Percentiles rank a stretch among this genome's conserved stretches.
phyloP scores from a whole-genome alignment of 2,888 invertebrate species.

The Congeria kusceri region DNA sequence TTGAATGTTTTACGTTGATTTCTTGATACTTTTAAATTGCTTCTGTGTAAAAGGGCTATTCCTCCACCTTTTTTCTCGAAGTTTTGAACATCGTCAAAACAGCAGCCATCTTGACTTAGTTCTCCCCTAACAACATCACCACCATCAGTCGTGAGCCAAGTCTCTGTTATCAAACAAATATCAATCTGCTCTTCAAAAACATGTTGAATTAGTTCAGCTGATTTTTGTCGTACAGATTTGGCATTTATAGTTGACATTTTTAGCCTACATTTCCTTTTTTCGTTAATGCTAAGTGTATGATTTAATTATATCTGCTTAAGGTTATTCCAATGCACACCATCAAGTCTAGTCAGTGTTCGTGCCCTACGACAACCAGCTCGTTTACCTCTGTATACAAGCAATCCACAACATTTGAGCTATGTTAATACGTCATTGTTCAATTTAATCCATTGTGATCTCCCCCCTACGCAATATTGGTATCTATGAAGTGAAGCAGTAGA shows the following conservation, averaged over 20 bases:
- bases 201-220: conserved; percentile 40
- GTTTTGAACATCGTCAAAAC: conserved; percentile 34
- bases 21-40: not conserved
- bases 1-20: not conserved
- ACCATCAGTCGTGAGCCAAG: conserved; percentile 34
- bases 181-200: conserved; percentile 41
- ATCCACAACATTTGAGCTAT: too few species aligned
- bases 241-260: conserved; percentile 43
- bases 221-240: conserved; percentile 38
- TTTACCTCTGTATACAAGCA: conserved; percentile 29
- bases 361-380: conserved; percentile 31
- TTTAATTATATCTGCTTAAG: conserved; percentile 29
- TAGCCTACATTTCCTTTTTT: conserved; percentile 22
- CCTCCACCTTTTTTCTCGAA: conserved; percentile 32
- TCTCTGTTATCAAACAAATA: conserved; percentile 34
- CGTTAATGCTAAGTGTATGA: conserved; percentile 20
- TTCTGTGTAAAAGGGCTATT: conserved; percentile 3
- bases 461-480: too few species aligned
- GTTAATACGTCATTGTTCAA: too few species aligned
- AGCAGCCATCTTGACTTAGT: conserved; percentile 27
- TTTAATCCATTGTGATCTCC: too few species aligned
- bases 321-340: conserved; percentile 32
- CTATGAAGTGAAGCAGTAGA: too few species aligned
- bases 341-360: conserved; percentile 8
- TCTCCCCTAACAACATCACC: conserved; percentile 38